phyloP scores from a whole-genome alignment of 2,113 vertebrate genomes.

The Pluvialis apricaria region DNA sequence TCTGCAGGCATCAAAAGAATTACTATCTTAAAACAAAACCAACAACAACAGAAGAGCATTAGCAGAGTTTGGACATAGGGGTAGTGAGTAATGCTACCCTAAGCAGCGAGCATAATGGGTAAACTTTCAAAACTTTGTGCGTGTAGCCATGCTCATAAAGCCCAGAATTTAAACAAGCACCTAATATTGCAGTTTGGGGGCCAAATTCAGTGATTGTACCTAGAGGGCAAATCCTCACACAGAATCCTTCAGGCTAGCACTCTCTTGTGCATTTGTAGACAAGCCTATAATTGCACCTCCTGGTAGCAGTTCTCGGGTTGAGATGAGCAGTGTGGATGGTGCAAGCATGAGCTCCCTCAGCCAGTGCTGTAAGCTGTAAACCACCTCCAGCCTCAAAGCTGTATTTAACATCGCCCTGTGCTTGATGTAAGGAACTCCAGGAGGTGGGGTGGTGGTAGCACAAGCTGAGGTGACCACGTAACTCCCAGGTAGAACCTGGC shows the following conservation, averaged over 20 bases:
- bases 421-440: background rate
- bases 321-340: rapidly evolving
- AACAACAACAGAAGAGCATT: background rate
- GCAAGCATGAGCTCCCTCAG: background rate
- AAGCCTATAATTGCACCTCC: background rate
- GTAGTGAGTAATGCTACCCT: background rate
- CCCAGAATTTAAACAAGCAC: background rate
- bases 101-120: background rate
- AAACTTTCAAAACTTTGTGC: background rate
- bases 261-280: background rate
- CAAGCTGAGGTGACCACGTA: rapidly evolving
- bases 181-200: background rate
- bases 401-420: background rate
- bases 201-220: background rate
- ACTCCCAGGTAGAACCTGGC: background rate
- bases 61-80: background rate
- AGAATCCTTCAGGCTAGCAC: background rate
- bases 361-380: background rate
- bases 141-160: rapidly evolving
- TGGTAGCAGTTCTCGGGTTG: rapidly evolving
- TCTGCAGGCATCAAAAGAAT: background rate
- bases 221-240: background rate
- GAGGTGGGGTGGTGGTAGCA: background rate
- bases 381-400: background rate
- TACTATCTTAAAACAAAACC: background rate